Conservation (phyloP, 2,888 invertebrate genomes). For the Bombylius major region DNA sequence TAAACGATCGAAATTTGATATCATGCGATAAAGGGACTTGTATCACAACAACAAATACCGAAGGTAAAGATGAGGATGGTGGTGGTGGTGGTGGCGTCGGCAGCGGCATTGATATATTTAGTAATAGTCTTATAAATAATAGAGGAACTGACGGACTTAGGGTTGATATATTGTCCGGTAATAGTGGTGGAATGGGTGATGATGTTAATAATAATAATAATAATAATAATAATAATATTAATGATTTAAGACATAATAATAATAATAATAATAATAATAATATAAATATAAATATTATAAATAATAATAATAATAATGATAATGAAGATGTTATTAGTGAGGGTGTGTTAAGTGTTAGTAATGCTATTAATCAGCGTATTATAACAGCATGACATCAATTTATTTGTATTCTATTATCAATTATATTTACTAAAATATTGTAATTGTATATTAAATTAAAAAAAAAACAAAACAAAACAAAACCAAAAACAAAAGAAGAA, state of each 20-base stretch:
- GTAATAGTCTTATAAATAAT: neutral
- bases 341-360: conserved; percentile 5
- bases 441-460: conserved; percentile 1
- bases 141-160: neutral
- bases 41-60: neutral
- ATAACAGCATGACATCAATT: conserved; percentile 16
- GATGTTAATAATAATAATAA: neutral
- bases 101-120: neutral
- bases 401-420: conserved; percentile 8
- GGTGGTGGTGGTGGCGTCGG: no score
- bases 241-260: neutral
- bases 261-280: neutral
- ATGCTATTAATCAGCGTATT: conserved; percentile 11
- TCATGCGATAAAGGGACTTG: conserved; percentile 6
- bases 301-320: neutral
- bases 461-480: neutral
- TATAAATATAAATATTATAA: neutral
- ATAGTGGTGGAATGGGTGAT: neutral
- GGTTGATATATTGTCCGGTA: neutral
- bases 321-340: neutral
- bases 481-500: neutral
- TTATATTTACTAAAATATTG: conserved; percentile 3
- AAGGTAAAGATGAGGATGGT: neutral
- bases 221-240: neutral
- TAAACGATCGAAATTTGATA: conserved; percentile 1